These are phyloP conservation scores for Leptarthrus brevirostris DNA, from an alignment of 2,888 invertebrate species.

Conservation along the genomic window DNA sequence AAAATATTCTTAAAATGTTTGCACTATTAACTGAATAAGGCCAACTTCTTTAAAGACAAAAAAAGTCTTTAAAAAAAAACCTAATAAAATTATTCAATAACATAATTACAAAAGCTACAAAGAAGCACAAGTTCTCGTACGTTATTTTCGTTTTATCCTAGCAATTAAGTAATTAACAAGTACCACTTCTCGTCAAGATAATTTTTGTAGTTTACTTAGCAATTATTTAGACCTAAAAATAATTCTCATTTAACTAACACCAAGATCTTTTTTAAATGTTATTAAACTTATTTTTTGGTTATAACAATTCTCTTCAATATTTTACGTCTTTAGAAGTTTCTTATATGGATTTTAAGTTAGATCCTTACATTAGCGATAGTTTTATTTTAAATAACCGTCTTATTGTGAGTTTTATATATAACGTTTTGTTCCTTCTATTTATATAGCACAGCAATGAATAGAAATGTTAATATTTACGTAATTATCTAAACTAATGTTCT, in stretches of 20 bases:
- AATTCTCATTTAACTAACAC: slow-evolving; percentile 29
- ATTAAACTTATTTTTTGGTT: slow-evolving; percentile 11
- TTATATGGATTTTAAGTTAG: background rate
- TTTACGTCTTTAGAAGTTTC: background rate
- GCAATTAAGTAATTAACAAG: slow-evolving; percentile 4
- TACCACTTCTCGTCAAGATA: background rate
- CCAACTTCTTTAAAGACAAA: too few relatives aligned
- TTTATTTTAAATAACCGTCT: background rate
- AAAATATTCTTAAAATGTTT: too few relatives aligned
- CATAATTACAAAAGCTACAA: background rate
- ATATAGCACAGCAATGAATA: slow-evolving; percentile 31
- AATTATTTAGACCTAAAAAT: slow-evolving; percentile 19
- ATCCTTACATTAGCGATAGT: background rate
- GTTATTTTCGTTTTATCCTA: slow-evolving; percentile 5
- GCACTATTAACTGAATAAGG: too few relatives aligned
- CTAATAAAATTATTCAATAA: too few relatives aligned
- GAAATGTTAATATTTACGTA: slow-evolving; percentile 9
- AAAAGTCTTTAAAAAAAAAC: too few relatives aligned
- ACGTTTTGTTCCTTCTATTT: background rate
- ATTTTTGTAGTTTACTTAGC: slow-evolving; percentile 2
- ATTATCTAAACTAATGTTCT: slow-evolving; percentile 14
- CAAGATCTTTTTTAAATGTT: slow-evolving; percentile 31
- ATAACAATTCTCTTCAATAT: slow-evolving; percentile 15
- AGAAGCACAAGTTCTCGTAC: slow-evolving; percentile 3
- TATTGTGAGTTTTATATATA: background rate